Base-by-base conservation (phyloP, 2,113 vertebrate species). In the Ochotona princeps region DNA sequence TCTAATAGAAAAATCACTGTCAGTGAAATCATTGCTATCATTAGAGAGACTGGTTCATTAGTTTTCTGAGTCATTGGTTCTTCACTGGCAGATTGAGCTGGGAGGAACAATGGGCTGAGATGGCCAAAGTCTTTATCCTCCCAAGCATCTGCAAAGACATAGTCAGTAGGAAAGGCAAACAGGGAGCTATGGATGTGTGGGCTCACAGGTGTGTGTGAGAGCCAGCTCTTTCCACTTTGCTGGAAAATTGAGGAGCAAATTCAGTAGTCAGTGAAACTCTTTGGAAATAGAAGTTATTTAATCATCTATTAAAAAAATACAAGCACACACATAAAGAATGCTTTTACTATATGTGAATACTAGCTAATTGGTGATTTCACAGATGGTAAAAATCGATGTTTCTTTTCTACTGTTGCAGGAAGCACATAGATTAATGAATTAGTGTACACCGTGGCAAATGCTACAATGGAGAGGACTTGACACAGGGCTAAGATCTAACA, bases 1-100 rank as follows among this genome's bases (percentile, higher is more conserved):
- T 92, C 78, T 93, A 97, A 97, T 96, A 95, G 95, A 94, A 96
- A 96, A 96, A 96, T 93, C 84, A 86, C 87, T 7, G 5, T 82
- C 81, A 61, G 87, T 96, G 93, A 96, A 96, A 93, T 96, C 96
- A 95, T 82, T 84, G 92, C 70, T 73, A 63, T 94, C 15, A 0
- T 91, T 96, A 93, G 87, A 49, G 88, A 94, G 73, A 60, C 91
- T 69, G 96, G 95, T 70, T 87, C 92, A 96, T 97, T 97, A 92
- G 87, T 97, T 97, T 95, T 96, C 94, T 95, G 95, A 97, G 96
- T 97, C 95, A 97, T 94, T 63, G 83, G 91, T 93, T 95, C 89
- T 83, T 85, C 78, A 5, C 73, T 83, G 91, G 87, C 92, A 93
- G 78, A 90, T 76, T 32, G 89, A 87, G 75, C 89, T 66, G 69